Evolutionary conservation across 2,888 invertebrate genomes (phyloP).

Genomic region (Acheta domesticus): DNA sequence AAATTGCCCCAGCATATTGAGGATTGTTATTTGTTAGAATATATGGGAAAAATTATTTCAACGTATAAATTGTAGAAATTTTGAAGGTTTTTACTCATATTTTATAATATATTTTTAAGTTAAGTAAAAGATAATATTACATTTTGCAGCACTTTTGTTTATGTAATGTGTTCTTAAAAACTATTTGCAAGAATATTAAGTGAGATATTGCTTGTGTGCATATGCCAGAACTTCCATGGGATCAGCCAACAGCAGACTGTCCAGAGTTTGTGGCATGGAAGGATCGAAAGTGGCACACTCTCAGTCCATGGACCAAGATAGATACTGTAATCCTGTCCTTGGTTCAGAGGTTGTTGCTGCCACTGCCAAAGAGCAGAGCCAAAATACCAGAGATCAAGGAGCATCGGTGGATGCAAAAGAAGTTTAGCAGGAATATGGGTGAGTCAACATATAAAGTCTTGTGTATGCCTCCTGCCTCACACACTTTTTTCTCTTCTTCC

Average conservation of each 20-base stretch:
- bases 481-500: not conserved
- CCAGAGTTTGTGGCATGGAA: constrained; percentile 73
- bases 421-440: constrained; percentile 50
- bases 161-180: no score
- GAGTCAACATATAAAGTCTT: constrained; percentile 39
- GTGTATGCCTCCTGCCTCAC: not conserved
- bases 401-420: constrained; percentile 68
- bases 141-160: no score
- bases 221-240: constrained; percentile 88
- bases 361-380: constrained; percentile 63
- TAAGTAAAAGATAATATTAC: no score
- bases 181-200: no score
- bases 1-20: no score
- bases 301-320: constrained; percentile 77
- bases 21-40: no score
- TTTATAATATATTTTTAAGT: no score
- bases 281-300: constrained; percentile 53
- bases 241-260: constrained; percentile 69
- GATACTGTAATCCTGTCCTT: constrained; percentile 64
- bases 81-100: no score
- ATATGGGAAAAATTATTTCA: no score
- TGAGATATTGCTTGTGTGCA: not conserved
- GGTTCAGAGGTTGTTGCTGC: constrained; percentile 69
- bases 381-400: constrained; percentile 64
- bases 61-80: no score